Percentiles rank a stretch among this genome's conserved stretches.
These are phyloP conservation scores for Conus ventricosus DNA, from an alignment of 1,140 invertebrate genomes.

Conservation along the genomic window DNA sequence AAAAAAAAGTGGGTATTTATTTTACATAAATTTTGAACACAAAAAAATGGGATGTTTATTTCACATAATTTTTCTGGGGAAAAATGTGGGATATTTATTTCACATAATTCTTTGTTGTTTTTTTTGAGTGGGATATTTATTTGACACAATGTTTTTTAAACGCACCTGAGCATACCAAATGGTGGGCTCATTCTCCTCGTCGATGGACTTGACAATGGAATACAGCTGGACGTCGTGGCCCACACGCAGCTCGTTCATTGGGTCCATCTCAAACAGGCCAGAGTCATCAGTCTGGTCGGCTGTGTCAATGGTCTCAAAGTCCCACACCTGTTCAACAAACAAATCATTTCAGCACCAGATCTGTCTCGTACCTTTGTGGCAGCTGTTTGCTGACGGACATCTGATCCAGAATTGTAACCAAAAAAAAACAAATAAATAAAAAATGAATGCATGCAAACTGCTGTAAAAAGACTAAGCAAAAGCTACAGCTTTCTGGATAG, in stretches of 20 bases:
- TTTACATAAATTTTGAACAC: too few species aligned
- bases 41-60: too few species aligned
- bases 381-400: too few species aligned
- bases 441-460: background rate
- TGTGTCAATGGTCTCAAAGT: conserved; percentile 89
- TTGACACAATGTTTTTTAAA: background rate
- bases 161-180: conserved; percentile 85
- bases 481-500: too few species aligned
- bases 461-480: background rate
- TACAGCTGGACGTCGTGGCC: conserved; percentile 74
- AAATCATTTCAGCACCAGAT: background rate
- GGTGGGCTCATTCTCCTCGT: conserved; percentile 73
- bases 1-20: too few species aligned
- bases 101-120: too few species aligned
- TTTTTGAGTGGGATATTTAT: too few species aligned
- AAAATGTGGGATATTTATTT: too few species aligned
- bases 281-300: conserved; percentile 86
- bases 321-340: conserved; percentile 82
- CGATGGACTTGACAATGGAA: conserved; percentile 77
- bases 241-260: conserved; percentile 85
- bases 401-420: background rate
- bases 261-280: conserved; percentile 87
- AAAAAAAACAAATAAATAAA: background rate
- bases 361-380: background rate
- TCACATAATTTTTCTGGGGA: too few species aligned